Evolutionary conservation across 2,113 vertebrate genomes (phyloP), one percentile per base, ranked within the genome.

Genomic region (Leptocoma aspasia): DNA sequence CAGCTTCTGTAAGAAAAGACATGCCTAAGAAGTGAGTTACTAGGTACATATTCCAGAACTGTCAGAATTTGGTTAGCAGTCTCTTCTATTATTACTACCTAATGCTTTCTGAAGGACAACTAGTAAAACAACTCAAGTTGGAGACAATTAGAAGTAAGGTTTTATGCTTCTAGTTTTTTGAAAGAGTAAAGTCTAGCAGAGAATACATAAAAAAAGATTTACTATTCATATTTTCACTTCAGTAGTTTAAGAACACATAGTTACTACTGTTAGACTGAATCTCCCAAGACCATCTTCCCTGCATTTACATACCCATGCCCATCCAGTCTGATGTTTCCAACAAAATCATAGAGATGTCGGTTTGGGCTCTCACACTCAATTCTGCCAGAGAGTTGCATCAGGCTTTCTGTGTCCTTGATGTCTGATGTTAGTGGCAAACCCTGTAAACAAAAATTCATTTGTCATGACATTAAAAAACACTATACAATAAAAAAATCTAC

Each of bases 351-450:
- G 63, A 99, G 98, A 96, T 99, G 99, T 50, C 99, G 97, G 94
- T 99, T 99, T 66, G 99, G 99, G 94, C 99, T 99, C 95, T 99
- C 99, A 54, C 99, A 99, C 93, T 99, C 99, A 96, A 99, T 99
- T 95, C 97, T 98, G 56, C 99, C 99, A 11, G 98, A 98, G 87
- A 99, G 96, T 68, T 97, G 98, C 98, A 98, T 98, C 95, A 99
- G 97, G 93, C 96, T 99, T 94, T 99, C 99, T 35, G 99, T 98
- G 81, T 99, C 99, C 90, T 98, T 99, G 85, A 99, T 98, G 19
- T 99, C 99, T 23, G 99, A 96, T 4, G 99, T 99, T 80, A 99
- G 77, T 30, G 98, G 98, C 84, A 99, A 98, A 73, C 99, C 99
- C 99, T 99, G 97, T 86, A 82, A 96, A 94, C 9, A 83, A 84